phyloP scores from a whole-genome alignment of 2,797 vertebrate species.

The Alcedo atthis region DNA sequence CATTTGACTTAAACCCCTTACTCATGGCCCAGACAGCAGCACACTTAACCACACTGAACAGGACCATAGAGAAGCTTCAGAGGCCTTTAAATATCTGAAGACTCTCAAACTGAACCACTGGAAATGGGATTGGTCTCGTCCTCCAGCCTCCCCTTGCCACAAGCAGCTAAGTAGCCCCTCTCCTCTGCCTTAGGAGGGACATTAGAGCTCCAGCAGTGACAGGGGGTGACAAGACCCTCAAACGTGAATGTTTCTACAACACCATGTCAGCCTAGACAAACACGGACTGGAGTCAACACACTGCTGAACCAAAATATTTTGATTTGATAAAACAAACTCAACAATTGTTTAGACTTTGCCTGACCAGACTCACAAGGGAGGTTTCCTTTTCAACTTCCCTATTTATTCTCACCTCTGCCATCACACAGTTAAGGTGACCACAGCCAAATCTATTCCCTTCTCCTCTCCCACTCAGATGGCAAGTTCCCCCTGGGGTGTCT shows the following conservation, averaged over 20 bases:
- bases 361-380: not conserved
- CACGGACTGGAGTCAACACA: constrained; percentile 3
- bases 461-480: not conserved
- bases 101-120: not conserved
- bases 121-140: not conserved
- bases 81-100: not conserved
- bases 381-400: constrained; percentile 11
- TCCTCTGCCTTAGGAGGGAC: not conserved
- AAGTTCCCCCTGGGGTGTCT: not conserved
- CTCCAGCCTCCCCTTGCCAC: not conserved
- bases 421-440: not conserved
- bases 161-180: fast-evolving
- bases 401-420: constrained; percentile 1
- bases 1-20: not conserved
- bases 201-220: not conserved
- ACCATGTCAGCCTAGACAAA: not conserved
- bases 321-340: constrained; percentile 55
- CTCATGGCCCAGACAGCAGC: not conserved
- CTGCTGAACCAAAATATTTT: constrained; percentile 34
- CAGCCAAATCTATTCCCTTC: not conserved
- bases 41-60: not conserved
- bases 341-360: constrained; percentile 29
- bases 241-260: not conserved
- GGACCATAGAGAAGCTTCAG: not conserved
- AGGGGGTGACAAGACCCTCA: not conserved